Base-by-base conservation (phyloP, 2,797 vertebrate species). In the Lophotriccus pileatus region DNA sequence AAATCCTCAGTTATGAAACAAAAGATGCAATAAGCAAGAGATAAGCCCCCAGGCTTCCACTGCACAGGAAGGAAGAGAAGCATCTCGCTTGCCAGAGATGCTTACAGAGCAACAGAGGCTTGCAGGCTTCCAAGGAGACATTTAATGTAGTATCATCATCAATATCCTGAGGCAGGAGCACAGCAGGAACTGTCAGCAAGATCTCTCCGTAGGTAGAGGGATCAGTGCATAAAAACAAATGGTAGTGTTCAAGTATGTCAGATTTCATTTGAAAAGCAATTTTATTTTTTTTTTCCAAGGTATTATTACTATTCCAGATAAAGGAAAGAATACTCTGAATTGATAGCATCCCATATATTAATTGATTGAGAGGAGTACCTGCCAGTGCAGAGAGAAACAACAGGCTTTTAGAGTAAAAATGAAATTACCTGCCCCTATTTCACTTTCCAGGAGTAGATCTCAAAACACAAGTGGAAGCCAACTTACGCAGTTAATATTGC, bases 251-350 rank as follows among this genome's bases (percentile, higher is more conserved):
- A 77, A 64, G 59, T 58, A 81, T 59, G 28, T 32, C 73, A 78
- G 66, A 59, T 64, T 85, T 75, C 41, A 73, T 75, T 88, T 88
- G 79, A 82, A 85, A 95, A 88, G 23, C 15, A 20, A 69, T 91
- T 89, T 85, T 79, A 47, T 50, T 66, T 80, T 34, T n/a, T n/a
- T 14, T 84, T 94, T 75, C 79, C 36, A 84, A 86, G 39, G 32
- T 85, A 28, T 44, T 89, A 43, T 62, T 94, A 60, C 39, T 58
- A n/a, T 52, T 76, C 6, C 34, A 84, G 59, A 43, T 69, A 87
- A 81, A 92, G 46, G 13, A 77, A 92, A 73, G 79, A 88, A 50
- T 60, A 67, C 27, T 77, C 47, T 81, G 44, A 89, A 92, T 43
- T 87, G 55, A 81, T 36, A 81, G 44, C 12, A 62, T 62, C 46